A percentile compares a stretch with the other conserved stretches of the same genome.
Conservation (phyloP, 2,797 vertebrate genomes). For the Malurus leucopterus region DNA sequence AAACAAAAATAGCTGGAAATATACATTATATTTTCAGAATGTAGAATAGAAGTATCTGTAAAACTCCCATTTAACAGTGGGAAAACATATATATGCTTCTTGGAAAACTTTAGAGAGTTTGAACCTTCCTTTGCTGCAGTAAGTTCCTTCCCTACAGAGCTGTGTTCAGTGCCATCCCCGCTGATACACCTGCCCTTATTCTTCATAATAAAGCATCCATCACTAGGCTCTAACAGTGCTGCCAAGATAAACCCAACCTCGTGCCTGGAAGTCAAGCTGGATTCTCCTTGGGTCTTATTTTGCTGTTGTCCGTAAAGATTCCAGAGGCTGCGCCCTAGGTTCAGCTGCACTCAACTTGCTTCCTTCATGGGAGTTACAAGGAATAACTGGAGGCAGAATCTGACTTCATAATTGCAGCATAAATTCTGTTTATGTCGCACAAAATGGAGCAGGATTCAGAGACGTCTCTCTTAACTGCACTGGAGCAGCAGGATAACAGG, state of each 20-base stretch:
- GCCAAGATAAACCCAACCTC: not conserved
- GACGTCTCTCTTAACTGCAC: not conserved
- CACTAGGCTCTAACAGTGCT: not conserved
- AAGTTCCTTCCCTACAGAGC: not conserved
- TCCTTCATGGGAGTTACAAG: not conserved
- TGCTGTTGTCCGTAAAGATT: not conserved
- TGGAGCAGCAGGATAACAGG: constrained; percentile 32
- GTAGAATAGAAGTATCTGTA: not conserved
- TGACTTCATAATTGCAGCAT: constrained; percentile 32
- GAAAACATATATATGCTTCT: not conserved
- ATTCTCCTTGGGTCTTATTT: not conserved
- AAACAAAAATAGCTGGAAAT: not conserved
- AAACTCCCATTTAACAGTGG: not conserved
- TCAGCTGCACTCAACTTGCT: not conserved
- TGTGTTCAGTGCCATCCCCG: not conserved
- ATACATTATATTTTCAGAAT: not conserved
- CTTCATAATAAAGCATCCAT: not conserved
- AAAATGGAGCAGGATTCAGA: constrained; percentile 14
- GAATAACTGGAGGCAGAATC: constrained; percentile 11
- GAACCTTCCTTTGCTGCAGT: not conserved
- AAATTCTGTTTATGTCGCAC: constrained; percentile 44
- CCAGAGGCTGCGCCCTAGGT: not conserved
- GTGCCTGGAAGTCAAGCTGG: not conserved
- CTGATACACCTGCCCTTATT: not conserved
- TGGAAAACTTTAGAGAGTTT: not conserved